Evolutionary conservation across 2,113 vertebrate genomes (phyloP), one percentile per base, ranked within the genome.

Genomic region (Sminthopsis crassicaudata): DNA sequence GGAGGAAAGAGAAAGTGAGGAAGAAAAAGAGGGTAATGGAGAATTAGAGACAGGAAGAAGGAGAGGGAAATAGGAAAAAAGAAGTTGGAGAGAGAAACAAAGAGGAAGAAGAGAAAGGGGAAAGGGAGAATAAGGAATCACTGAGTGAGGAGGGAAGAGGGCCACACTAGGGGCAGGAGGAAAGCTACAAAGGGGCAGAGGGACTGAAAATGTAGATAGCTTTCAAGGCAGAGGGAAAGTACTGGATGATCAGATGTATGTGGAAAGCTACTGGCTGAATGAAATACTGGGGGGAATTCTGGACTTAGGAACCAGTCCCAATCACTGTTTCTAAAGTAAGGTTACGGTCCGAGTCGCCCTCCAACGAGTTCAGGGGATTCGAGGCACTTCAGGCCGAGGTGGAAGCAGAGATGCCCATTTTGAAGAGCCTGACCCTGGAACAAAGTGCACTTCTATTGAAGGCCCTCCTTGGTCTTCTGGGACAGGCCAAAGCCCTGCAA

Each of bases 401-500:
- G 26, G 3, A 89, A 26, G 48, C 27, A 16, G 0, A 92, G 36
- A 51, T 12, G 19, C 16, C 2, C 60, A 52, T 0, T 53, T 36
- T 16, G 1, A 89, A 91, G 22, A 9, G 27, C 22, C 90, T 3
- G 90, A 51, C 22, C 36, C 23, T 0, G 14, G 16, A 27, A 42
- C 36, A 0, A 57, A 19, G 7, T 22, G 27, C 30, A 0, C 46
- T 23, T 36, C 0, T 16, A 7, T 6, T 2, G 30, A 5, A 30
- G 0, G 23, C 3, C 11, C 3, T 22, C 27, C 16, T 0, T 1
- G 27, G 1, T 0, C 46, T 4, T 16, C 11, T 50, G 60, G n/a
- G 3, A 25, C 2, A 7, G 30, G 8, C 0, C 1, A 1, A 0
- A 22, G 36, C 11, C 52, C 57, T 8, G 19, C 54, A 0, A 88